Evolutionary conservation across 2,797 vertebrate genomes (phyloP).

Genomic region (Melanotaenia parkinsoni): DNA sequence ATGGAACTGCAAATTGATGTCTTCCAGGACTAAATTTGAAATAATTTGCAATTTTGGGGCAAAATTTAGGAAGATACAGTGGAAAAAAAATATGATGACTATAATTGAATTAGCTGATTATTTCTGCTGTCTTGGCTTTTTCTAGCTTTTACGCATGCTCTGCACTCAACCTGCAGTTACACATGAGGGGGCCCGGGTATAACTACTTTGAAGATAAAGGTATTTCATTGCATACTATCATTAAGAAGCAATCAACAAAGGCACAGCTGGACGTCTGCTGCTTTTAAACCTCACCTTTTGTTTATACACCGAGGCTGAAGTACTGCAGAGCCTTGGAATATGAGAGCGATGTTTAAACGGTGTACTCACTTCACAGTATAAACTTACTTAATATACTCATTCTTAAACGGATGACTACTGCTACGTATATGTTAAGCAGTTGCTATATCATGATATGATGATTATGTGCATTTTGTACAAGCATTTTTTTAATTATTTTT

Average conservation of each 20-base stretch:
- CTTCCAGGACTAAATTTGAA: background rate
- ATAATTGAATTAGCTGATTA: background rate
- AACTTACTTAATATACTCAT: slow-evolving; percentile 2
- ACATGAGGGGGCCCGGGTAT: slow-evolving; percentile 38
- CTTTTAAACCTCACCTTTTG: slow-evolving; percentile 60
- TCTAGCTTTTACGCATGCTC: slow-evolving; percentile 9
- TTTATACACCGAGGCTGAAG: slow-evolving; percentile 27
- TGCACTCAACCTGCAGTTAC: slow-evolving; percentile 29
- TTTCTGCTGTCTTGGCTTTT: slow-evolving; percentile 3
- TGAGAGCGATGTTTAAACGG: slow-evolving; percentile 24
- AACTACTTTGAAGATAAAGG: slow-evolving; percentile 67
- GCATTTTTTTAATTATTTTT: too few species aligned
- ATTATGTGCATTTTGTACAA: background rate
- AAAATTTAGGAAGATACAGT: background rate
- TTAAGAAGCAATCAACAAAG: slow-evolving; percentile 69
- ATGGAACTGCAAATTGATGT: slow-evolving; percentile 9
- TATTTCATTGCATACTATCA: slow-evolving; percentile 49
- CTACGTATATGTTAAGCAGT: background rate
- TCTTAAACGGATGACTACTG: background rate
- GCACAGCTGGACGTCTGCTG: slow-evolving; percentile 66
- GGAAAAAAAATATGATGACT: too few species aligned
- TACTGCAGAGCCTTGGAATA: slow-evolving; percentile 15
- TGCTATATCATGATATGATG: background rate
- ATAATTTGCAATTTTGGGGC: background rate
- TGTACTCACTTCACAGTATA: slow-evolving; percentile 19